Evolutionary conservation across 2,888 invertebrate genomes (phyloP), one percentile per base, ranked within the genome.

Genomic region (Troides oblongomaculatus): DNA sequence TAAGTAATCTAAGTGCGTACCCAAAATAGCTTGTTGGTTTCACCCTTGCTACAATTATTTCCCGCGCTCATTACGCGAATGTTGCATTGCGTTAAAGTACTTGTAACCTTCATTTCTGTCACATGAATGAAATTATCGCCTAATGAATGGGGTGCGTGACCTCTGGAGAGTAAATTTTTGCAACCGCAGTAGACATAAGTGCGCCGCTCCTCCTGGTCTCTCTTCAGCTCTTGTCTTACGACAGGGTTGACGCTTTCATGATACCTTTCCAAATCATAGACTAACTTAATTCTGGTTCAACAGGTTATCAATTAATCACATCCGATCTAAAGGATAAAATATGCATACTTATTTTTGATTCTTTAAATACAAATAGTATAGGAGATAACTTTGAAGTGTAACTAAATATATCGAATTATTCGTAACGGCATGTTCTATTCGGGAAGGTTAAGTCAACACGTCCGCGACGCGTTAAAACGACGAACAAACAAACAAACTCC

Each of bases 131-230:
- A 79, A 79, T 83, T 83, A 82, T 81, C 78, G 77, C 78, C 77
- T 85, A 84, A 84, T 85, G 85, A 85, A 81, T 75, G 81, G 81
- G 83, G 81, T 83, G 82, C 82, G 76, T 79, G 84, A 83, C 82
- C 84, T 78, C 73, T 74, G 76, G 74, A 73, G 80, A 80, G 83
- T 76, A 80, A 83, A 85, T 86, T 85, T 30, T 83, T 83, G 84
- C 85, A 84, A 84, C 83, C 84, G 80, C 83, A 81, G 81, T 78
- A 75, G 73, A 73, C 76, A 74, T 73, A 74, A 79, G 81, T 77
- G 78, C 77, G 71, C 75, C 75, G 78, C 77, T 70, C 75, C 75
- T 72, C 77, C 75, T 74, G 77, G 75, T 75, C 76, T 76, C 77
- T 74, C 77, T 74, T 75, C 70, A 60, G 66, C 25, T n/a, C 71